Conservation (phyloP, 2,888 invertebrate species). For the Drosophila neoperkinsi region DNA sequence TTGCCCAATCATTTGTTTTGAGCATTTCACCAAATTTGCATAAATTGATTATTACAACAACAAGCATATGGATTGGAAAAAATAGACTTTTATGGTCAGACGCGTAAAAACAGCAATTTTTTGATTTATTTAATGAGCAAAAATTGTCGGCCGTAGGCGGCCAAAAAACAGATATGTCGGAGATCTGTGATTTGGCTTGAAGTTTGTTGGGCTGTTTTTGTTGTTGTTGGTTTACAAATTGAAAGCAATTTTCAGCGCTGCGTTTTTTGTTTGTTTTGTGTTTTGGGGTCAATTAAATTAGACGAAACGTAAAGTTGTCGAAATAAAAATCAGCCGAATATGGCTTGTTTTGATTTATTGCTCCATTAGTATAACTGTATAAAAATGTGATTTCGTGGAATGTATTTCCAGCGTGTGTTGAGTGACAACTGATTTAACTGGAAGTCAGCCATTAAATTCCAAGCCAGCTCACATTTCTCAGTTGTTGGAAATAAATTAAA, state of each 20-base stretch:
- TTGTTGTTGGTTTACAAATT: constrained; percentile 62
- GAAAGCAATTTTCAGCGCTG: constrained; percentile 61
- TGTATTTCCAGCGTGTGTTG: neutral
- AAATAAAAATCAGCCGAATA: constrained; percentile 15
- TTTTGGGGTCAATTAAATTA: constrained; percentile 75
- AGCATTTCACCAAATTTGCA: constrained; percentile 59
- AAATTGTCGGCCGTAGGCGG: constrained; percentile 70
- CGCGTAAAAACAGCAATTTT: constrained; percentile 47
- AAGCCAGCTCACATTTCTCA: neutral
- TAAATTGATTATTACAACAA: constrained; percentile 46
- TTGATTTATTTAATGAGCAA: constrained; percentile 77
- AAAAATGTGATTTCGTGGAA: neutral
- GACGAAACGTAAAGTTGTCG: constrained; percentile 32
- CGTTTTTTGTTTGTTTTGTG: constrained; percentile 37
- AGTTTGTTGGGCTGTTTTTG: constrained; percentile 36
- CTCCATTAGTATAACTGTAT: constrained; percentile 1
- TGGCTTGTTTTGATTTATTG: constrained; percentile 16
- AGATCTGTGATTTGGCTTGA: constrained; percentile 46
- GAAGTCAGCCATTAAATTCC: neutral
- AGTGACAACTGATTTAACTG: neutral
- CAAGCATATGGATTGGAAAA: constrained; percentile 24
- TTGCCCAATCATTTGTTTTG: constrained; percentile 7
- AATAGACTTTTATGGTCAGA: constrained; percentile 67
- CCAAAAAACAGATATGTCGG: constrained; percentile 15
- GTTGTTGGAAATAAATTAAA: neutral